Evolutionary conservation across 2,797 vertebrate species (phyloP), one percentile per base, ranked within the genome.

Genomic region (Pseudotriccus pelzelni): DNA sequence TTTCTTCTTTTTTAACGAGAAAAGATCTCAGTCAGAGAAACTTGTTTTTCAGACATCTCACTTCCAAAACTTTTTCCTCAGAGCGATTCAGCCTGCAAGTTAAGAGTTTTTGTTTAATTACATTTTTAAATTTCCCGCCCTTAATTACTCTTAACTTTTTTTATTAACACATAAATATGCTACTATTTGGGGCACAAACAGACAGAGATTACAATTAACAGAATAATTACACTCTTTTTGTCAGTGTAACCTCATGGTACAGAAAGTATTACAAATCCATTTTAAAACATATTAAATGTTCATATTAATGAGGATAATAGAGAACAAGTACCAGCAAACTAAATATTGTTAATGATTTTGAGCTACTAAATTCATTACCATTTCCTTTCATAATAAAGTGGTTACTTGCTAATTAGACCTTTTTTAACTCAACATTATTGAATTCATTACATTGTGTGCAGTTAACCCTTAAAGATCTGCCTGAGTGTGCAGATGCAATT

Each of bases 331-430:
- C 97, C 96, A 97, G 97, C 97, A 98, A 98, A 98, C 97, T 97
- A 97, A 98, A 98, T 98, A 98, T 98, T 98, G 97, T 98, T 99
- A 99, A 99, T 99, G 98, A 99, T 99, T 98, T 98, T 98, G 98
- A 98, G 98, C 99, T 99, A 99, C 98, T 98, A 98, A 99, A 99
- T 99, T 99, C 98, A 97, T 98, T 98, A 99, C 98, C 98, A 98
- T 99, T 98, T 98, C 98, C 98, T 98, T 98, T 98, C 98, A 98
- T 98, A 98, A 98, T 98, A 99, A 99, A 99, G 98, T 98, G 97
- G 98, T 98, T 98, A 98, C 98, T 98, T 98, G 98, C 98, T 99
- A 99, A 99, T 99, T 99, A 99, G 99, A 99, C 98, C 98, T 98
- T 98, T 98, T 98, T 98, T 97, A 98, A 98, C 97, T 98, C 97